Conservation (phyloP, 2,888 invertebrate genomes). For the Sphaeridia pumilis region DNA sequence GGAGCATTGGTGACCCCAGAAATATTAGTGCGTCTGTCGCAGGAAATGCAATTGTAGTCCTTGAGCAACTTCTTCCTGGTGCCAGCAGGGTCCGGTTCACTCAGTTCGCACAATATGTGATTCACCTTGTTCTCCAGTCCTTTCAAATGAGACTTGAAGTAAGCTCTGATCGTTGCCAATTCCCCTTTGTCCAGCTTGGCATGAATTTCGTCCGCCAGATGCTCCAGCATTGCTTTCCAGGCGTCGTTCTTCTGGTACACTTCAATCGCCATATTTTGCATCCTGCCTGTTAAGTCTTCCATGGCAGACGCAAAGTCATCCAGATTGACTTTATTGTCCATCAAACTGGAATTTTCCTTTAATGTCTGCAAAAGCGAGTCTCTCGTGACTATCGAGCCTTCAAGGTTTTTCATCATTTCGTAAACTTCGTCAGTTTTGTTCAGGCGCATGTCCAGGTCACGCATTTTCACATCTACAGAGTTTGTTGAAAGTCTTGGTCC, state of each 20-base stretch:
- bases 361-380: conserved; percentile 29
- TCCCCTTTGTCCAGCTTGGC: conserved; percentile 32
- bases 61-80: conserved; percentile 32
- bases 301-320: conserved; percentile 33
- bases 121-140: conserved; percentile 26
- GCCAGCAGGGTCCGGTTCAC: conserved; percentile 35
- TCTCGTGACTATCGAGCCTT: conserved; percentile 30
- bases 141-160: conserved; percentile 30
- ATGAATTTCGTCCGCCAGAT: conserved; percentile 26
- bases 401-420: conserved; percentile 22
- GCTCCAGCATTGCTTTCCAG: conserved; percentile 30
- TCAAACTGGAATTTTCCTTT: conserved; percentile 33
- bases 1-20: conserved; percentile 27
- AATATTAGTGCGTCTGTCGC: conserved; percentile 28
- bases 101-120: conserved; percentile 18
- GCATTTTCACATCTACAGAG: too few relatives aligned
- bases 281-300: conserved; percentile 25
- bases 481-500: too few relatives aligned
- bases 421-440: conserved; percentile 8
- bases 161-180: conserved; percentile 29
- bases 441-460: too few relatives aligned
- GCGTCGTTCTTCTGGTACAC: conserved; percentile 31
- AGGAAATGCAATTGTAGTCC: conserved; percentile 33
- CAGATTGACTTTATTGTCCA: conserved; percentile 31
- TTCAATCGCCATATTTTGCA: conserved; percentile 31